Evolutionary conservation across 2,797 vertebrate genomes (phyloP).

Genomic region (Centroberyx gerrardi): DNA sequence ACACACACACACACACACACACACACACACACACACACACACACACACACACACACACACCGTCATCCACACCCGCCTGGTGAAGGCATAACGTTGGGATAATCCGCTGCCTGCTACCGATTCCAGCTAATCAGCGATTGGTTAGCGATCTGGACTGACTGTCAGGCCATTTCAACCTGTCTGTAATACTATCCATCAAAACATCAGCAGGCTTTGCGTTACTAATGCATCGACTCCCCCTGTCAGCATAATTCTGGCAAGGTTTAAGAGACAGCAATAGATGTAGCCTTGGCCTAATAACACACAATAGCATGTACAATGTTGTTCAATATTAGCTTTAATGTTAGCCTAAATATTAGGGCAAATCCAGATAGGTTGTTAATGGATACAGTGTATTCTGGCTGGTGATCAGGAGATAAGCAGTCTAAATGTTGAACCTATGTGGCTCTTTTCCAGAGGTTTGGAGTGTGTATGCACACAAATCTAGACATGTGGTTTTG

Average conservation of each 20-base stretch:
- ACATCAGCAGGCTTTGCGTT: conserved; percentile 45
- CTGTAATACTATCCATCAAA: conserved; percentile 41
- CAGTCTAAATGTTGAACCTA: not conserved
- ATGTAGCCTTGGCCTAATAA: conserved; percentile 10
- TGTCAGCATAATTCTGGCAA: conserved; percentile 40
- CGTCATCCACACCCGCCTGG: conserved; percentile 47
- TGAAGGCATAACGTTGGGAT: conserved; percentile 20
- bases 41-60: conserved; percentile 34
- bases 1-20: conserved; percentile 35
- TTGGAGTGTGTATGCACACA: not conserved
- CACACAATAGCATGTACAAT: conserved; percentile 6
- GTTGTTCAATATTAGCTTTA: conserved; percentile 4
- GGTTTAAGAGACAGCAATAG: not conserved
- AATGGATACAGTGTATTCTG: not conserved
- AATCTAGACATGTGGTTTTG: not conserved
- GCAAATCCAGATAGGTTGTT: not conserved
- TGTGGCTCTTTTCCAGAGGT: not conserved
- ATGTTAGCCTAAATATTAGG: not conserved
- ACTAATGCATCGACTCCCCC: conserved; percentile 45
- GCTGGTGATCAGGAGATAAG: not conserved
- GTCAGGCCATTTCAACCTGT: conserved; percentile 32
- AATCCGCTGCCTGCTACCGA: conserved; percentile 56
- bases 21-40: conserved; percentile 34
- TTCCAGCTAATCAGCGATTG: conserved; percentile 57
- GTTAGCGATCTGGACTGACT: conserved; percentile 20